phyloP scores from a whole-genome alignment of 2,797 vertebrate genomes.

The Etheostoma perlongum region DNA sequence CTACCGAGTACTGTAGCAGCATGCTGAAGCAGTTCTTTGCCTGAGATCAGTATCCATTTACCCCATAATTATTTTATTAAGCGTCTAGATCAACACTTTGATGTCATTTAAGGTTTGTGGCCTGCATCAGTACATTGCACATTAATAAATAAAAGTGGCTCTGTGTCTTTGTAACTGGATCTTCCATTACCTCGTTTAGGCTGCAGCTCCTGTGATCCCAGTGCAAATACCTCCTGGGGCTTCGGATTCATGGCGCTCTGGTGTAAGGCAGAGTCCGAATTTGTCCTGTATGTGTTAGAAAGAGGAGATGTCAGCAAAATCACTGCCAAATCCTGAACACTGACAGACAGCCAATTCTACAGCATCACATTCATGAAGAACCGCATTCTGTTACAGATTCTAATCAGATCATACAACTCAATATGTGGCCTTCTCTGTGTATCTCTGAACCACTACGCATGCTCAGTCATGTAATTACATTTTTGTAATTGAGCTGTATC shows the following conservation, averaged over 20 bases:
- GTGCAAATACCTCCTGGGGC: conserved; percentile 91
- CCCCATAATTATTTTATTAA: conserved; percentile 64
- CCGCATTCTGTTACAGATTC: background rate
- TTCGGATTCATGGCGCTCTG: conserved; percentile 96
- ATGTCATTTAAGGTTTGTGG: conserved; percentile 37
- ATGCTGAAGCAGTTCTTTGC: conserved; percentile 11
- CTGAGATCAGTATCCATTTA: conserved; percentile 46
- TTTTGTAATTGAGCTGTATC: conserved; percentile 11
- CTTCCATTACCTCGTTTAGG: conserved; percentile 92
- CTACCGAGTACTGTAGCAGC: conserved; percentile 19
- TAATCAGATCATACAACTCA: background rate
- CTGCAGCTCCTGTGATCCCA: conserved; percentile 94
- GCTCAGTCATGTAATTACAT: background rate
- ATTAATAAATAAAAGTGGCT: conserved; percentile 67
- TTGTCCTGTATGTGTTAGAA: conserved; percentile 88
- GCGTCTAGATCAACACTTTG: conserved; percentile 28
- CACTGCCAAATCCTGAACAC: conserved; percentile 11
- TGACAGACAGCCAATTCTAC: conserved; percentile 12
- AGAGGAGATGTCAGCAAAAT: conserved; percentile 62
- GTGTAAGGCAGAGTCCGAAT: conserved; percentile 98
- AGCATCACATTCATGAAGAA: conserved; percentile 17
- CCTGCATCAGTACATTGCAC: conserved; percentile 35
- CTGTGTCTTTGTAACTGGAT: conserved; percentile 52
- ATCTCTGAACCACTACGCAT: background rate
- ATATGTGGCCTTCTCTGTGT: background rate